Conservation (phyloP, 2,888 invertebrate species). For the Endomychus coccineus region DNA sequence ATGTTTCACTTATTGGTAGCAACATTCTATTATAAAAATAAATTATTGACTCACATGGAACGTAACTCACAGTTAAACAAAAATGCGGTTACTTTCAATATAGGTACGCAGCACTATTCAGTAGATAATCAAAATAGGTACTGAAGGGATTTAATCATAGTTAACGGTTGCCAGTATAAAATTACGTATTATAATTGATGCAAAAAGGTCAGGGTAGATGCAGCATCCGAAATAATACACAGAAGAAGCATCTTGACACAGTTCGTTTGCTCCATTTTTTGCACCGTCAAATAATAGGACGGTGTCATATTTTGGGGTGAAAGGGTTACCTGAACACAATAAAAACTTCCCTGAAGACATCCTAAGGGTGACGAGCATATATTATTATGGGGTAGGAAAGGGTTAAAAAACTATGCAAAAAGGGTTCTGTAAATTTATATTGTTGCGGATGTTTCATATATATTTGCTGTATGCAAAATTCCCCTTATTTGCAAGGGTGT, state of each 20-base stretch:
- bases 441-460: slow-evolving; percentile 36
- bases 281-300: slow-evolving; percentile 39
- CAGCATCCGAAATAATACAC: slow-evolving; percentile 19
- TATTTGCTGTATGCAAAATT: slow-evolving; percentile 36
- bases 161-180: slow-evolving; percentile 24
- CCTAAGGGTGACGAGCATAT: slow-evolving; percentile 41
- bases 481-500: slow-evolving; percentile 32
- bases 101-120: too few species aligned
- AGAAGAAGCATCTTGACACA: slow-evolving; percentile 43
- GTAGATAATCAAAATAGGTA: too few species aligned
- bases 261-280: slow-evolving; percentile 45
- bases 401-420: slow-evolving; percentile 45
- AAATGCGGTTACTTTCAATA: too few species aligned
- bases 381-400: slow-evolving; percentile 44
- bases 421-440: slow-evolving; percentile 35
- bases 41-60: too few species aligned
- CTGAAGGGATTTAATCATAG: too few species aligned
- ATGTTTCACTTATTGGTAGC: too few species aligned
- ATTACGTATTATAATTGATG: slow-evolving; percentile 33
- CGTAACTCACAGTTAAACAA: too few species aligned
- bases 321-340: slow-evolving; percentile 43
- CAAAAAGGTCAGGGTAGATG: slow-evolving; percentile 30
- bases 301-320: slow-evolving; percentile 45
- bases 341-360: slow-evolving; percentile 44
- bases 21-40: too few species aligned